Evolutionary conservation across 2,797 vertebrate species (phyloP), one percentile per base, ranked within the genome.

Genomic region (Propithecus deckenii): DNA sequence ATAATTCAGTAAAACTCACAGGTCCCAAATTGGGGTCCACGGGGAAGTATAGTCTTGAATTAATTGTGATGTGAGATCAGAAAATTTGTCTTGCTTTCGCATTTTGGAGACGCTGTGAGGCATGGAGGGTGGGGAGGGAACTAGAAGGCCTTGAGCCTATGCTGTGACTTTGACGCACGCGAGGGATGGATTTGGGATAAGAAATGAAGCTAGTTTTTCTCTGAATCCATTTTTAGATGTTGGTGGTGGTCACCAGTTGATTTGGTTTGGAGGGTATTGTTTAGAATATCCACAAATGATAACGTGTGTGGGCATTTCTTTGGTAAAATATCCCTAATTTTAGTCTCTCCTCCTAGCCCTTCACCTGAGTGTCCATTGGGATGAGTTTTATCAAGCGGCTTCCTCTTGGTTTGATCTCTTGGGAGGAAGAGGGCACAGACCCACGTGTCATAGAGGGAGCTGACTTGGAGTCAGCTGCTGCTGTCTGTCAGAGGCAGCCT

Each of bases 61-160:
- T 85, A 81, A 41, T 79, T 50, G 23, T 50, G 30, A 43, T n/a
- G 12, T 59, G 59, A 88, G 80, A 48, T 52, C 5, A 46, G 79
- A 71, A 84, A 63, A 14, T 80, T 72, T 81, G 23, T 63, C 75
- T 83, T 86, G 52, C 22, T 28, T 55, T 86, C 55, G 48, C 30
- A 8, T 75, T 63, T 38, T 17, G 65, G 63, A 7, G 43, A 86
- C 25, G 2, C 35, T 52, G 0, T n/a, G 74, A 50, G 69, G 55
- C 46, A 15, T 0, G 4, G 63, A 35, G 55, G 2, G 0, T n/a
- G 0, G 3, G 3, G 8, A 55, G 30, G 67, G 23, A 41, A 2
- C 20, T 17, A 6, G 84, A 63, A 30, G 25, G 25, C 50, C 22
- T 12, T 28, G 30, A 78, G 14, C 35, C 17, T 22, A 0, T 43